Base-by-base conservation (phyloP, 2,113 vertebrate genomes). In the Papio anubis region DNA sequence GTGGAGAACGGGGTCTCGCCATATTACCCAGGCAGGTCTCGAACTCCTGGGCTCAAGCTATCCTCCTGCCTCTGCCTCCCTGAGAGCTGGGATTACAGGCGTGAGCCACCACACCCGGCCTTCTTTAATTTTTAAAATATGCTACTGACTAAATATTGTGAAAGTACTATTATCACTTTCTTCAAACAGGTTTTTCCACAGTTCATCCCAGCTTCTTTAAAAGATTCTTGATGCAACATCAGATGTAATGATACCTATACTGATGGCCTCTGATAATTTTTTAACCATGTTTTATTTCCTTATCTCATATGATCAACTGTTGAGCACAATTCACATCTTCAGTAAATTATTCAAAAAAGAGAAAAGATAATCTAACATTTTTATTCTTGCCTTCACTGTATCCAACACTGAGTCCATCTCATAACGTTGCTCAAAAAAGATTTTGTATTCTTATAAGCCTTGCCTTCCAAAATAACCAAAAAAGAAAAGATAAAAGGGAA, bases 71-170 rank as follows among this genome's bases (percentile, higher is more conserved):
- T 43, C 43, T 43, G 43, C 43, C 43, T 43, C 43, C 5, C 43
- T 43, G 43, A 43, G 43, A 43, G 5, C 43, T 43, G 43, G 43
- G 43, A 43, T 43, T 43, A 43, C 43, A 43, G 43, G 43, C 43
- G 43, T 43, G 43, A 43, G 43, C 5, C 43, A 43, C 43, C 43
- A 6, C 43, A 5, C 43, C 43, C 43, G 5, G 43, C 43, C 43
- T 76, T 80, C 68, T 82, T 83, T 61, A 45, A 45, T 45, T 45
- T 45, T 45, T 45, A 45, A 45, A 45, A 45, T 45, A 45, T 45
- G 45, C 45, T 45, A 45, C 92, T 64, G 61, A 96, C 35, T 90
- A 81, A 93, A 94, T 96, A 91, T 94, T 97, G 68, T 96, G 86
- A 73, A 96, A 94, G 50, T 76, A 85, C 23, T 52, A 68, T 48